These are phyloP conservation scores for Pelodiscus sinensis DNA, from an alignment of 2,113 vertebrate genomes.

Conservation along the genomic window DNA sequence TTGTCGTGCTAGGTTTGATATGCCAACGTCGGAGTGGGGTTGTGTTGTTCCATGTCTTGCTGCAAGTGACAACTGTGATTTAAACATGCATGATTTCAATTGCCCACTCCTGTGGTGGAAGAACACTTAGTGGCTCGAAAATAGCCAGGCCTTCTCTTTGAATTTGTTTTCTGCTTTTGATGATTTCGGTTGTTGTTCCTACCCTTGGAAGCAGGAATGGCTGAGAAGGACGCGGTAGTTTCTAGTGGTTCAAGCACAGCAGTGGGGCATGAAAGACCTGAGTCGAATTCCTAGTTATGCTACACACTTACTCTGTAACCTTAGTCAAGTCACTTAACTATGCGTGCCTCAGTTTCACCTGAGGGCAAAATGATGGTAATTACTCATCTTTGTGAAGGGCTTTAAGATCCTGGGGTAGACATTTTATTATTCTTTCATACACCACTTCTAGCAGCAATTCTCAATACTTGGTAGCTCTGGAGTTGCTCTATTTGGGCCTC, in stretches of 20 bases:
- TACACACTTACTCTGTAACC: accelerated
- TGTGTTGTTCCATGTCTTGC: background rate
- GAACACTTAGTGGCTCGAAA: background rate
- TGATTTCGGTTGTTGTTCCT: background rate
- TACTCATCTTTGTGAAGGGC: accelerated
- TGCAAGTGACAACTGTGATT: background rate
- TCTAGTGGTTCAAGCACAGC: background rate
- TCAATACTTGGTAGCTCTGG: background rate
- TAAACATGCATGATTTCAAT: background rate
- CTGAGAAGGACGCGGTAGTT: background rate
- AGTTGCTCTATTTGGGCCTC: background rate
- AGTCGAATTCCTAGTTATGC: background rate
- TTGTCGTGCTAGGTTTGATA: background rate
- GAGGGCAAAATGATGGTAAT: accelerated
- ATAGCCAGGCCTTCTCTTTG: background rate
- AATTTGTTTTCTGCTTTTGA: accelerated
- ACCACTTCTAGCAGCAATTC: background rate
- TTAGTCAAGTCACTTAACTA: accelerated
- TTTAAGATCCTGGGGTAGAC: accelerated
- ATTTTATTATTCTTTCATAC: accelerated
- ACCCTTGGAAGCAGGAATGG: background rate
- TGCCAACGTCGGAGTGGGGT: background rate
- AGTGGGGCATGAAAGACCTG: background rate
- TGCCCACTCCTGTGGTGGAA: background rate
- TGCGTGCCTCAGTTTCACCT: background rate